Base-by-base conservation (phyloP, 1,140 invertebrate genomes). In the Drosophila equinoxialis region DNA sequence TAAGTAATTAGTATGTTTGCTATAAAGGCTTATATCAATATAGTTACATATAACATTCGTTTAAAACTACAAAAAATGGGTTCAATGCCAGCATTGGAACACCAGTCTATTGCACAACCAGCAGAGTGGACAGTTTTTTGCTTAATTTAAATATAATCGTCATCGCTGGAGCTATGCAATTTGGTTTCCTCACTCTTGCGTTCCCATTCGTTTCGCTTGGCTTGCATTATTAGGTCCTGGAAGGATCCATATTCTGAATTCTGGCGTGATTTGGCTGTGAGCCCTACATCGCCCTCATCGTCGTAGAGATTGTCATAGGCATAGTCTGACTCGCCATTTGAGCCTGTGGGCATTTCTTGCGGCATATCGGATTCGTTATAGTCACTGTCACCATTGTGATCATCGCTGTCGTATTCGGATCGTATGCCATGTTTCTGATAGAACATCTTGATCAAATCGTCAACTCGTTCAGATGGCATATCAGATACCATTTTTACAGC, bases 21-120 rank as follows among this genome's bases (percentile, higher is more conserved):
- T 23, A 51, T 48, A 48, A 48, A 8, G 17, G 14, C 45, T 48
- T 17, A 48, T 14, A 14, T 45, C n/a, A 14, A 14, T 17, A 17
- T 14, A 14, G 14, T 45, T 45, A 7, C n/a, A 45, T 45, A 45
- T 45, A 20, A 48, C 45, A 51, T 51, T 10, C 14, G 10, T 65
- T 64, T 64, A 70, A 30, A 6, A 35, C 11, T 66, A 61, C 41
- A 41, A 59, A 37, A 59, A 37, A 64, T 48, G 54, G 62, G 73
- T 82, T 76, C 80, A 80, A 87, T 83, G 84, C 84, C 84, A 74
- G 84, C 84, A 87, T 83, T 48, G 79, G 79, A 87, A 87, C 84
- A 70, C 74, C 45, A 51, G 20, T 51, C 62, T 60, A 79, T 79
- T 79, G 68, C 71, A 74, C 62, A 79, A 65, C 55, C 72, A 65